Conservation (phyloP, 2,888 invertebrate genomes). For the Frankliniella intonsa region DNA sequence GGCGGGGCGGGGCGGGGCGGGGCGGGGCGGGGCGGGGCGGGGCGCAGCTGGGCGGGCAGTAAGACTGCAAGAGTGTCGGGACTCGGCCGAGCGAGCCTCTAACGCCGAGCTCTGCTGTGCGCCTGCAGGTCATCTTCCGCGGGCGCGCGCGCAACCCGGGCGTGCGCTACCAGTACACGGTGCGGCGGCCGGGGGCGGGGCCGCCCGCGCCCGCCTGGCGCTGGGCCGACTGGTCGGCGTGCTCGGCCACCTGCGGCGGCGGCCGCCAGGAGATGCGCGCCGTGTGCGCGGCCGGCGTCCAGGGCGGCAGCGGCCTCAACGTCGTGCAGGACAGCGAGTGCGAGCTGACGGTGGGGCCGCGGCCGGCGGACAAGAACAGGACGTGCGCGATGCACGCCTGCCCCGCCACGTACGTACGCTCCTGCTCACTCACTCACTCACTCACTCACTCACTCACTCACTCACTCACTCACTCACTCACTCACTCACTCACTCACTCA, state of each 20-base stretch:
- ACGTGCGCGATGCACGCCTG: constrained; percentile 63
- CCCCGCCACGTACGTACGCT: constrained; percentile 52
- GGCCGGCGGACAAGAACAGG: constrained; percentile 58
- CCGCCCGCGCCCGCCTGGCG: constrained; percentile 47
- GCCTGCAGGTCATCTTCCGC: constrained; percentile 62
- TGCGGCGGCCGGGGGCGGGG: constrained; percentile 49
- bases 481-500: no score
- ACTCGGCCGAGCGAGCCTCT: constrained; percentile 35
- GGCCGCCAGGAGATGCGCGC: constrained; percentile 44
- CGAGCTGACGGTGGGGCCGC: constrained; percentile 48
- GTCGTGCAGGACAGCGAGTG: constrained; percentile 58
- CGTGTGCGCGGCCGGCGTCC: constrained; percentile 45
- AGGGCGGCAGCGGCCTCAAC: constrained; percentile 31
- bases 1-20: no score
- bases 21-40: no score
- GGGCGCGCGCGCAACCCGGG: constrained; percentile 53
- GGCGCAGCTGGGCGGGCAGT: no score
- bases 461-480: no score
- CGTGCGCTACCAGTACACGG: constrained; percentile 52
- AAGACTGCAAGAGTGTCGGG: background rate
- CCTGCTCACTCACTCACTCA: no score
- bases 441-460: no score
- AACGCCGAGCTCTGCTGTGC: constrained; percentile 30
- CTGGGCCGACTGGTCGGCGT: constrained; percentile 50
- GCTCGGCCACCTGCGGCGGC: constrained; percentile 49